Evolutionary conservation across 2,888 invertebrate genomes (phyloP).

Genomic region (Ecdyonurus torrentis): DNA sequence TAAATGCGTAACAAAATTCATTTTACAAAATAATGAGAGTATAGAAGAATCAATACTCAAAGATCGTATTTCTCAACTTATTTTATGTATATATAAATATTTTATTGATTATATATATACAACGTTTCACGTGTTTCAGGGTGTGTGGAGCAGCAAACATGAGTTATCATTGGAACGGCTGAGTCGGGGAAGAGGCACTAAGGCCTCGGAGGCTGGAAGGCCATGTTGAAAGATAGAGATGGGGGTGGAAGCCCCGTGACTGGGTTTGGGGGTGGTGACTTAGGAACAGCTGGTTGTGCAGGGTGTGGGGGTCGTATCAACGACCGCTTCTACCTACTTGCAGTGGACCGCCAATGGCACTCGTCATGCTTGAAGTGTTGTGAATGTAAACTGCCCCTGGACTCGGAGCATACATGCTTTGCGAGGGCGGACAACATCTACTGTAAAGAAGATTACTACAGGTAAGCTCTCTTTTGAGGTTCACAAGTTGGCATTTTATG

Average conservation of each 20-base stretch:
- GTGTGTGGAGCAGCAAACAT: not conserved
- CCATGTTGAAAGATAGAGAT: not conserved
- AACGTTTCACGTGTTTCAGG: not conserved
- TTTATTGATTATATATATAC: too few species aligned
- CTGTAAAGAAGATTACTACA: constrained; percentile 88
- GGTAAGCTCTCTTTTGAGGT: constrained; percentile 35
- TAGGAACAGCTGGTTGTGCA: too few species aligned
- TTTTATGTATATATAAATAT: too few species aligned
- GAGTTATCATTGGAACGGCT: not conserved
- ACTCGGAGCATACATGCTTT: constrained; percentile 77
- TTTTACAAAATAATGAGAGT: too few species aligned
- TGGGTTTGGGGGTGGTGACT: constrained; percentile 19
- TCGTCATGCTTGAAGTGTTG: constrained; percentile 67
- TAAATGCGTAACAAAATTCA: too few species aligned
- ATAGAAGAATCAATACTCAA: too few species aligned
- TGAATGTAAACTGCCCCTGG: constrained; percentile 68
- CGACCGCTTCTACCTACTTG: constrained; percentile 55
- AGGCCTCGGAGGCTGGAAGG: not conserved
- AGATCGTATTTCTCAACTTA: too few species aligned
- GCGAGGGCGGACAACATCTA: constrained; percentile 78
- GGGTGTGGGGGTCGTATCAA: constrained; percentile 43
- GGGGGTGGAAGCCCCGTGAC: constrained; percentile 4
- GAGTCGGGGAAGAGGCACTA: not conserved
- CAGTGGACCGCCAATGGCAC: constrained; percentile 84
- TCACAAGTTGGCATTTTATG: too few species aligned